Conservation (phyloP, 2,888 invertebrate genomes). For the Stenodema calcarata region DNA sequence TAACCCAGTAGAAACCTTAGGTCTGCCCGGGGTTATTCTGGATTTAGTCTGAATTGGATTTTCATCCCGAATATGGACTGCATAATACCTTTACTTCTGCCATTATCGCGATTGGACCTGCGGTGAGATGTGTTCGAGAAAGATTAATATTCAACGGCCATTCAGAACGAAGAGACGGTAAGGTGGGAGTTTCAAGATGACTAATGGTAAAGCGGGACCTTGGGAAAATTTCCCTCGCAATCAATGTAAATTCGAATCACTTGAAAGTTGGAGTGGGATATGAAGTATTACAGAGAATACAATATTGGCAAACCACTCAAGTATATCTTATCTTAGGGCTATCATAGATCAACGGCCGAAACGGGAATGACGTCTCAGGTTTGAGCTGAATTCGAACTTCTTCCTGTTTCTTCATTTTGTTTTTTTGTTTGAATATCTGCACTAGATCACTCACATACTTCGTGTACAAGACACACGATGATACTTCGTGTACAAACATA, state of each 20-base stretch:
- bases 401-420: too few species aligned
- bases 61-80: constrained; percentile 49
- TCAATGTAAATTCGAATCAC: background rate
- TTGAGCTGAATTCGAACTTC: too few species aligned
- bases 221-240: background rate
- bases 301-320: too few species aligned
- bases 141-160: constrained; percentile 32
- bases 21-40: background rate
- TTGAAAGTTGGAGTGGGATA: background rate
- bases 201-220: background rate
- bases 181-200: background rate
- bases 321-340: too few species aligned
- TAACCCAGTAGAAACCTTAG: background rate
- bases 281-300: too few species aligned
- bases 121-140: constrained; percentile 23
- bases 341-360: too few species aligned
- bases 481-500: too few species aligned
- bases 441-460: too few species aligned
- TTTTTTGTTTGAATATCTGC: too few species aligned
- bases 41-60: constrained; percentile 48
- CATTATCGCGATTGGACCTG: constrained; percentile 34
- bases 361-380: too few species aligned
- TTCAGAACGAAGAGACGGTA: background rate
- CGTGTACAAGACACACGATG: too few species aligned
- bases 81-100: constrained; percentile 31